Conservation (phyloP, 2,113 vertebrate genomes). For the Pachyramphus minor region DNA sequence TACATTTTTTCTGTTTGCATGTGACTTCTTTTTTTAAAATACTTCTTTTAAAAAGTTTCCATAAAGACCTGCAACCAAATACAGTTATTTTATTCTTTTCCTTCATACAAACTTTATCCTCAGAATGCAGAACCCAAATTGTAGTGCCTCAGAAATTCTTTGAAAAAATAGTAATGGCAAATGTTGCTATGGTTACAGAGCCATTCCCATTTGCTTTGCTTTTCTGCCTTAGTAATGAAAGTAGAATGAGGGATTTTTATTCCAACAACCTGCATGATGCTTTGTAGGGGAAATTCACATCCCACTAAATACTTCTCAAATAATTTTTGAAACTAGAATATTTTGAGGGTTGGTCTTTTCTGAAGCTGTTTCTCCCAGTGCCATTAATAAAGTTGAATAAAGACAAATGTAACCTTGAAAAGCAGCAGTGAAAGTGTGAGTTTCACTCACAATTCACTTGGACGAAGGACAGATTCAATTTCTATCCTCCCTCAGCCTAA, state of each 20-base stretch:
- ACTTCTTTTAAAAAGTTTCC: neutral
- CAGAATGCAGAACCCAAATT: constrained; percentile 16
- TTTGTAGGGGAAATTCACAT: neutral
- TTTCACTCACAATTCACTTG: neutral
- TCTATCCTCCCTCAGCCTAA: neutral
- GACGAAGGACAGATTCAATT: neutral
- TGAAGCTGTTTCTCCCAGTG: neutral
- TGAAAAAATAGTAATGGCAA: neutral
- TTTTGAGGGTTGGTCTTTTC: neutral
- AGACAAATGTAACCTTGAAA: neutral
- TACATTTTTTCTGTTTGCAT: neutral
- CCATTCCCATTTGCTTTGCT: constrained; percentile 29
- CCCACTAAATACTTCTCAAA: neutral
- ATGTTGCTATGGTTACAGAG: constrained; percentile 57
- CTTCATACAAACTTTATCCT: neutral
- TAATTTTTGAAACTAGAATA: neutral
- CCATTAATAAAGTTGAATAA: neutral
- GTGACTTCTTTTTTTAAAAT: neutral
- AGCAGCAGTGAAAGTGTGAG: neutral
- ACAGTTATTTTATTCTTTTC: neutral
- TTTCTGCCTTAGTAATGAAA: constrained; percentile 35
- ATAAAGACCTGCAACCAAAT: neutral
- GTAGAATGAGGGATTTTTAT: constrained; percentile 10
- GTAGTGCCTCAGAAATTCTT: constrained; percentile 3
- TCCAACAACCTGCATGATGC: neutral